Evolutionary conservation across 1,140 invertebrate genomes (phyloP).

Genomic region (Drosophila nebulosa): DNA sequence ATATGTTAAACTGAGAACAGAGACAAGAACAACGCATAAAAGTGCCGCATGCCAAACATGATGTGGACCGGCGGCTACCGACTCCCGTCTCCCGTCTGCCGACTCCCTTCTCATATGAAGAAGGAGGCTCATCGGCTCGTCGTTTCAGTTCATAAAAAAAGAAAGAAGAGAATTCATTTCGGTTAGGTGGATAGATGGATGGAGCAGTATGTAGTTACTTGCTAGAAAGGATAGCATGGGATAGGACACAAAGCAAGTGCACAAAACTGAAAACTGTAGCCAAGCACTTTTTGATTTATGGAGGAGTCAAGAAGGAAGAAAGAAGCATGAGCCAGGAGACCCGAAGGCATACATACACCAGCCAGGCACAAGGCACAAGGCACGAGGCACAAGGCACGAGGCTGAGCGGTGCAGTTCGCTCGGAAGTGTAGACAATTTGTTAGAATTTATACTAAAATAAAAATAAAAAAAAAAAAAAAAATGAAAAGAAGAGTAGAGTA

Average conservation of each 20-base stretch:
- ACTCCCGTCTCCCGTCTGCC: too few relatives aligned
- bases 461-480: neutral
- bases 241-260: slow-evolving; percentile 66
- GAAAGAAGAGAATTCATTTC: slow-evolving; percentile 33
- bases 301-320: slow-evolving; percentile 36
- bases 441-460: slow-evolving; percentile 75
- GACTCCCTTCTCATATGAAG: slow-evolving; percentile 22
- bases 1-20: slow-evolving; percentile 68
- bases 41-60: slow-evolving; percentile 71
- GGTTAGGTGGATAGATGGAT: neutral
- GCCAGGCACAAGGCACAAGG: neutral
- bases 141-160: slow-evolving; percentile 58
- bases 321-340: neutral
- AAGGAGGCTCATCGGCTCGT: neutral
- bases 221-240: slow-evolving; percentile 23
- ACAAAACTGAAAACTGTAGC: slow-evolving; percentile 76
- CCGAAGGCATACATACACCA: neutral
- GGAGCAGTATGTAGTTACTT: slow-evolving; percentile 3
- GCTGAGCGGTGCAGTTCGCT: slow-evolving; percentile 35
- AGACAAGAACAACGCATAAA: slow-evolving; percentile 51
- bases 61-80: slow-evolving; percentile 52
- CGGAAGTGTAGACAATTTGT: slow-evolving; percentile 78
- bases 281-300: slow-evolving; percentile 78
- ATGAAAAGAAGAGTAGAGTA: neutral
- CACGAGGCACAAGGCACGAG: neutral